These are phyloP conservation scores for Drosophila mayaguana DNA, from an alignment of 2,888 invertebrate genomes.

Conservation along the genomic window DNA sequence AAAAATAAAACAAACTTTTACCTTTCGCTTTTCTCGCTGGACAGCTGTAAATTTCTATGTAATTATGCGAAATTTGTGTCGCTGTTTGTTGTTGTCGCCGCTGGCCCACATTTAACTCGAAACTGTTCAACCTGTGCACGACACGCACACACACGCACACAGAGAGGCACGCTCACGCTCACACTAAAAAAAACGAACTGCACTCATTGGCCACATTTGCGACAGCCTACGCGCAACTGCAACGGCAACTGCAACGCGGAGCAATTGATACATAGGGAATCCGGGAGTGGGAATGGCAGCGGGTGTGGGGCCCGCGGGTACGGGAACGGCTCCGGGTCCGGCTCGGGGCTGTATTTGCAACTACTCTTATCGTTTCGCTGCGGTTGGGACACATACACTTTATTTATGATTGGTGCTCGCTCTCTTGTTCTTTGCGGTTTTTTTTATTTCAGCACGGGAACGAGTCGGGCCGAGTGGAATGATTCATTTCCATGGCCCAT, in stretches of 20 bases:
- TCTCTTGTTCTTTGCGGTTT: neutral
- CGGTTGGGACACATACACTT: constrained; percentile 29
- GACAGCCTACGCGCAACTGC: constrained; percentile 36
- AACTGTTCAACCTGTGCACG: constrained; percentile 19
- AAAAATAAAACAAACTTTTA: constrained; percentile 41
- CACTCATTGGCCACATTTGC: constrained; percentile 21
- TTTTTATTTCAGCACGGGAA: neutral
- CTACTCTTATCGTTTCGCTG: constrained; percentile 23
- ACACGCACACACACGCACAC: constrained; percentile 5
- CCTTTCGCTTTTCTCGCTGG: constrained; percentile 54
- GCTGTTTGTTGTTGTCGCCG: constrained; percentile 11
- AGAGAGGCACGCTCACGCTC: neutral
- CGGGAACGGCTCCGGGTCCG: neutral
- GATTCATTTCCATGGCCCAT: constrained; percentile 51
- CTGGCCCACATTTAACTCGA: constrained; percentile 51
- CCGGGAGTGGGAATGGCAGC: neutral
- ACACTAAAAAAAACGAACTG: constrained; percentile 8
- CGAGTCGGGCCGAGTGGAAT: constrained; percentile 26
- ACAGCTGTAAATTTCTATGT: constrained; percentile 51
- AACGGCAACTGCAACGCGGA: constrained; percentile 11
- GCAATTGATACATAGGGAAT: constrained; percentile 23
- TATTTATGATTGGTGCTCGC: constrained; percentile 50
- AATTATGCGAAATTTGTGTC: constrained; percentile 53
- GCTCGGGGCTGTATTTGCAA: neutral
- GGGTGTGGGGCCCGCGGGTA: neutral